Percentiles rank a stretch among this genome's conserved stretches.
These are phyloP conservation scores for Hypomesus transpacificus DNA, from an alignment of 2,113 vertebrate species.

Conservation along the genomic window DNA sequence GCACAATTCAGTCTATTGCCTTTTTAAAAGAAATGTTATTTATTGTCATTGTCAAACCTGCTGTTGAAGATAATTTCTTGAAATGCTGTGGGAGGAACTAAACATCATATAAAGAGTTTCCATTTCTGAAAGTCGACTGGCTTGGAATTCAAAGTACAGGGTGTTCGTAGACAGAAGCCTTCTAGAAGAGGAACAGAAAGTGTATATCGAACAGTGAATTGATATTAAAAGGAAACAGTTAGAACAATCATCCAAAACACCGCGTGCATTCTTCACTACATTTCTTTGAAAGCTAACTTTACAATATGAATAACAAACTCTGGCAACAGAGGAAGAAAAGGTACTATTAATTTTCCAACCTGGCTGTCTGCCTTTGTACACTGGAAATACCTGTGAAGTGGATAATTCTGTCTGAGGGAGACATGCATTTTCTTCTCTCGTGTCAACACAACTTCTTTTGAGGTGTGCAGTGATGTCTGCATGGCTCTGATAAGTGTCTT, in stretches of 20 bases:
- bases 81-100: slow-evolving; percentile 37
- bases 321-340: slow-evolving; percentile 58
- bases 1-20: slow-evolving; percentile 47
- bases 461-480: slow-evolving; percentile 71
- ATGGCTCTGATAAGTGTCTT: slow-evolving; percentile 73
- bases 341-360: slow-evolving; percentile 67
- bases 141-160: slow-evolving; percentile 2
- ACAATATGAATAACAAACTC: slow-evolving; percentile 53
- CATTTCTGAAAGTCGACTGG: neutral
- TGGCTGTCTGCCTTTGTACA: slow-evolving; percentile 54
- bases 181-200: slow-evolving; percentile 20
- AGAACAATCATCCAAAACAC: neutral
- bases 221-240: neutral
- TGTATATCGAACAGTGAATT: slow-evolving; percentile 17
- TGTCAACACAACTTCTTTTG: slow-evolving; percentile 74
- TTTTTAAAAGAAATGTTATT: slow-evolving; percentile 57
- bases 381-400: slow-evolving; percentile 72
- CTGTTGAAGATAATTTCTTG: slow-evolving; percentile 30
- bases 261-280: slow-evolving; percentile 17
- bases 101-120: slow-evolving; percentile 33
- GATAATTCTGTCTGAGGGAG: slow-evolving; percentile 66
- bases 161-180: slow-evolving; percentile 39
- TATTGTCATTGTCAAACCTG: slow-evolving; percentile 60
- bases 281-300: slow-evolving; percentile 39
- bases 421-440: slow-evolving; percentile 61